A percentile compares a stretch with the other conserved stretches of the same genome.
Evolutionary conservation across 1,140 invertebrate species (phyloP).

Genomic region (Harpegnathos saltator): DNA sequence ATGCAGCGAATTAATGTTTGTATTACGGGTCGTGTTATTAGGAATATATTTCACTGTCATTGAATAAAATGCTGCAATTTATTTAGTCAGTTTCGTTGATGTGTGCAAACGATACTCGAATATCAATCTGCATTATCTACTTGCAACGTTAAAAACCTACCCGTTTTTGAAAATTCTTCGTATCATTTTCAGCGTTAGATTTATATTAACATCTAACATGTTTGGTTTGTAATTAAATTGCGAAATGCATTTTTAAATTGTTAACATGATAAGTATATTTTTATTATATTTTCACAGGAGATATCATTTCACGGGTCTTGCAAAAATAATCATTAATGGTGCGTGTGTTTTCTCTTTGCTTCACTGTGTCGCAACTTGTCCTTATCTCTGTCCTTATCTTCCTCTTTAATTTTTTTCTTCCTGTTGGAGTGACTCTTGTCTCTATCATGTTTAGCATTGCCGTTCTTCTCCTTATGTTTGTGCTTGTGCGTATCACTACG

Average conservation of each 20-base stretch:
- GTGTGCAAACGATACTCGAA: background rate
- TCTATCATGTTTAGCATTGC: slow-evolving; percentile 52
- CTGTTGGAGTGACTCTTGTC: slow-evolving; percentile 47
- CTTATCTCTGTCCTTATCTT: slow-evolving; percentile 67
- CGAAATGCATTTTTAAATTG: slow-evolving; percentile 14
- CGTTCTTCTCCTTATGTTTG: slow-evolving; percentile 71
- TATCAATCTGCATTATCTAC: background rate
- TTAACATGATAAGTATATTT: slow-evolving; percentile 14
- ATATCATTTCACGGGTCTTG: background rate
- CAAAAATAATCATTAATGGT: slow-evolving; percentile 29
- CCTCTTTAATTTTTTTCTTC: slow-evolving; percentile 69
- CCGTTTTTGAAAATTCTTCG: no score
- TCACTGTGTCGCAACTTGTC: slow-evolving; percentile 17
- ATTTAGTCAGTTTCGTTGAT: slow-evolving; percentile 15
- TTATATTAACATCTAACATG: background rate
- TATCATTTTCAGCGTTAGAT: no score
- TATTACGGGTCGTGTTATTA: slow-evolving; percentile 41
- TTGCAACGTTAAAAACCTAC: no score
- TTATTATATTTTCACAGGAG: slow-evolving; percentile 28
- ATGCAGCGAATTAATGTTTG: slow-evolving; percentile 45
- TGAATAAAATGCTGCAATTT: slow-evolving; percentile 46
- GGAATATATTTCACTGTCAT: slow-evolving; percentile 38
- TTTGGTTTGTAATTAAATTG: slow-evolving; percentile 15
- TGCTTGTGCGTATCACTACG: slow-evolving; percentile 70
- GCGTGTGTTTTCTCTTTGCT: slow-evolving; percentile 14